Percentiles rank a stretch among this genome's conserved stretches.
Evolutionary conservation across 1,140 invertebrate species (phyloP).

Genomic region (Diorhabda sublineata): DNA sequence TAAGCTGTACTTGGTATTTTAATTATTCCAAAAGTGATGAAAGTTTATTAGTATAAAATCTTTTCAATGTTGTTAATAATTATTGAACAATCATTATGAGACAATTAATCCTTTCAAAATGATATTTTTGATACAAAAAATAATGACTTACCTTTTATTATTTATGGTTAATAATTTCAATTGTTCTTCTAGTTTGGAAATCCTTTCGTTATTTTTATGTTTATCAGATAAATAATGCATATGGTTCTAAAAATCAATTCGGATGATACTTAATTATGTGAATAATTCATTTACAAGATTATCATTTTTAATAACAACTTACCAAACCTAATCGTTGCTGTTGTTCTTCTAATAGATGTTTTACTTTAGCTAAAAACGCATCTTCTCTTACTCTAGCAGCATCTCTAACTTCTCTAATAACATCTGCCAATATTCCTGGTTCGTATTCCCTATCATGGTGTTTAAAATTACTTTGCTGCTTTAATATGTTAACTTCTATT

Average conservation of each 20-base stretch:
- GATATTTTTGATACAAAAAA: too few relatives aligned
- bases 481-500: conserved; percentile 51
- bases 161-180: conserved; percentile 37
- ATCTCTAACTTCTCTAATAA: conserved; percentile 71
- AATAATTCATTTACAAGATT: not conserved
- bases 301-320: conserved; percentile 35
- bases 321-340: conserved; percentile 51
- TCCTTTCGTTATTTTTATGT: conserved; percentile 41
- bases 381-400: conserved; percentile 68
- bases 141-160: conserved; percentile 2
- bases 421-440: conserved; percentile 68
- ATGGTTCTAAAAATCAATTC: conserved; percentile 40
- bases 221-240: conserved; percentile 41
- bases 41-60: too few relatives aligned
- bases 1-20: too few relatives aligned
- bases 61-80: too few relatives aligned
- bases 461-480: conserved; percentile 47
- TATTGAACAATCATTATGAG: too few relatives aligned
- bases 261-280: not conserved
- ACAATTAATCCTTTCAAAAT: too few relatives aligned
- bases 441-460: conserved; percentile 56
- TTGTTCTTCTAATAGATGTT: conserved; percentile 58
- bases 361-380: conserved; percentile 58
- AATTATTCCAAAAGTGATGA: too few relatives aligned
- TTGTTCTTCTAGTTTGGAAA: conserved; percentile 44